Base-by-base conservation (phyloP, 2,797 vertebrate species). In the Oophaga sylvatica region DNA sequence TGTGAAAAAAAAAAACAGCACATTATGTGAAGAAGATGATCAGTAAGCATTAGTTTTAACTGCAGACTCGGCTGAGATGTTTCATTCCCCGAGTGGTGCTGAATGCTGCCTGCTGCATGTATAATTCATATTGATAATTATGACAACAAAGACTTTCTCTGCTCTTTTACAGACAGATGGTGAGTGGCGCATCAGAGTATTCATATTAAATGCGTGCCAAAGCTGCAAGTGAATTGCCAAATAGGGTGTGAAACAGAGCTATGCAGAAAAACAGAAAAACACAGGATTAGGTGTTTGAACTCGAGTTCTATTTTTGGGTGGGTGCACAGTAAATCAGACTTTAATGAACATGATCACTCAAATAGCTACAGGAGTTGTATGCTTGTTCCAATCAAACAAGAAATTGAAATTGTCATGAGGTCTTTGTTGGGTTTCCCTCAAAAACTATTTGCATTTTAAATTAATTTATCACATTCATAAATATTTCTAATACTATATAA, bases 111-210 rank as follows among this genome's bases (percentile, higher is more conserved):
- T 89, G 88, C 84, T 89, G 88, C 84, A 89, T 89, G 88, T 89
- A 89, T 89, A 89, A 89, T 89, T 89, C 84, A 86, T 83, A 86
- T 89, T 83, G 88, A 87, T 89, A 89, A 89, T 89, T 89, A 89
- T 89, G 88, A 89, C 88, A 89, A 87, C 84, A 89, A 89, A 86
- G 84, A 86, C 75, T 89, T 89, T 89, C 82, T 89, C 88, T 89
- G 80, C 88, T 89, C 88, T 89, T 83, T 89, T 89, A 82, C 84
- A 89, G 88, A 89, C 88, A 89, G 88, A 89, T 89, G 88, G 88
- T 89, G 88, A 89, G 88, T 83, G 84, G 88, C 48, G 80, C 88
- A 89, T 89, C 80, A 87, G 88, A 89, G 88, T 89, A 89, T 85
- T 89, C 88, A 89, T 89, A 89, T 86, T 71, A 89, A 86, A 89